Base-by-base conservation (phyloP, 2,797 vertebrate species). In the Novumbra hubbsi region DNA sequence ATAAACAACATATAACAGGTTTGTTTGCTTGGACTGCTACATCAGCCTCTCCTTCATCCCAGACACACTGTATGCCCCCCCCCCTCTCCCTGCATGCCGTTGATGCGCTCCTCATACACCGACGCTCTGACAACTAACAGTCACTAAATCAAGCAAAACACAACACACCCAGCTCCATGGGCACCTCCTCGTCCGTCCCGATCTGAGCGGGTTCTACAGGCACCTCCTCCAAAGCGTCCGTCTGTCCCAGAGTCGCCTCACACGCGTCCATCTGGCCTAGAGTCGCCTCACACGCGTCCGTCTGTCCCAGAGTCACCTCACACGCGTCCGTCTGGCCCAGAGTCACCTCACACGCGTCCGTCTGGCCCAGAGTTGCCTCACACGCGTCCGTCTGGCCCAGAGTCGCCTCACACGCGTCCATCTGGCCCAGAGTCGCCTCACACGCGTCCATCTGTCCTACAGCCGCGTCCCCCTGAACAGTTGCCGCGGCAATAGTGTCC, bases 91-190 rank as follows among this genome's bases (percentile, higher is more conserved):
- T 38, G 34, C 34, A 38, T 38, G 34, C 34, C 8, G 34, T 38
- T 38, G 34, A 38, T 38, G 8, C 8, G 34, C 34, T 7, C 8
- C 34, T 38, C 34, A 6, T 38, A 38, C 34, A 38, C 34, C 8
- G 34, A 38, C 34, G 34, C 34, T 38, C 1, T 7, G 4, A 7
- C 4, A 3, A 38, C 5, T 38, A 4, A 2, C 34, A 38, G 8
- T n/a, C n/a, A 7, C 34, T 38, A 38, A 38, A 63, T 63, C 60
- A 63, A 63, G 24, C 21, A 16, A 4, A 65, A 34, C 15, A 30
- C 55, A 11, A 80, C 89, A 74, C 85, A 94, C 93, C 92, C 62
- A 92, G 70, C 12, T 91, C 92, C 90, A 92, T 89, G 1, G 81
- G 85, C 15, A 83, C 84, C 71, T 89, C 88, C 72, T 81, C 79